Percentiles rank a stretch among this genome's conserved stretches.
Conservation (phyloP, 1,140 invertebrate genomes). For the Conus betulinus region DNA sequence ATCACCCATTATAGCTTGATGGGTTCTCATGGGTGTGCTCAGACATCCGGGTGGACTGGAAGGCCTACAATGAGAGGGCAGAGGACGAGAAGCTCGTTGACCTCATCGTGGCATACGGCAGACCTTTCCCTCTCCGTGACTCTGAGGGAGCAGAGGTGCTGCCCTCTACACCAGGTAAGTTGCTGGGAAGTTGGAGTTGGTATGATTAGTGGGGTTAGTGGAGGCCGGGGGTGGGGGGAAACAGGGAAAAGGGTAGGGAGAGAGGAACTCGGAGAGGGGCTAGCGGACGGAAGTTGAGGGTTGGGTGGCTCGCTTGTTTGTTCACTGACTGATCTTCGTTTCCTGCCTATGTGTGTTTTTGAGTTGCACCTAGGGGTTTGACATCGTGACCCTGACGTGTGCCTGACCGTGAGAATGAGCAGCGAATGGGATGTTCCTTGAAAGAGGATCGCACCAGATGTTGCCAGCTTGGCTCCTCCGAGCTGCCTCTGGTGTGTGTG, state of each 20-base stretch:
- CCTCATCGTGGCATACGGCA: conserved; percentile 64
- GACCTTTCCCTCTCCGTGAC: conserved; percentile 66
- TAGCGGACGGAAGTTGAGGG: too few relatives aligned
- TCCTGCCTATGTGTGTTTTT: background rate
- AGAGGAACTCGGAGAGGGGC: background rate
- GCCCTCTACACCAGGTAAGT: conserved; percentile 51
- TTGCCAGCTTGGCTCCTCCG: too few relatives aligned
- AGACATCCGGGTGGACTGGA: conserved; percentile 73
- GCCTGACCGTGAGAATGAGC: too few relatives aligned
- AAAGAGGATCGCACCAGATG: too few relatives aligned
- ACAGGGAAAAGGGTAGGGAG: background rate
- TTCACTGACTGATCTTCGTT: too few relatives aligned
- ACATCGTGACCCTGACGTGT: too few relatives aligned
- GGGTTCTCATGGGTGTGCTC: background rate
- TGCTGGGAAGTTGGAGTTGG: background rate
- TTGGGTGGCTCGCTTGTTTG: too few relatives aligned
- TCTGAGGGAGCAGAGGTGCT: conserved; percentile 63
- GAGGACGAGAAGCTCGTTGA: conserved; percentile 66
- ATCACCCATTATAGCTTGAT: too few relatives aligned
- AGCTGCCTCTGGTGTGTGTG: background rate
- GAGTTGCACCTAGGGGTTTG: too few relatives aligned
- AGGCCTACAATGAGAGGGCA: conserved; percentile 57
- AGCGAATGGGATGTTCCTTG: too few relatives aligned
- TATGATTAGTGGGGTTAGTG: background rate
- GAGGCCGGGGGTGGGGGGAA: background rate